phyloP scores from a whole-genome alignment of 2,797 vertebrate genomes.

The Danionella dracula region DNA sequence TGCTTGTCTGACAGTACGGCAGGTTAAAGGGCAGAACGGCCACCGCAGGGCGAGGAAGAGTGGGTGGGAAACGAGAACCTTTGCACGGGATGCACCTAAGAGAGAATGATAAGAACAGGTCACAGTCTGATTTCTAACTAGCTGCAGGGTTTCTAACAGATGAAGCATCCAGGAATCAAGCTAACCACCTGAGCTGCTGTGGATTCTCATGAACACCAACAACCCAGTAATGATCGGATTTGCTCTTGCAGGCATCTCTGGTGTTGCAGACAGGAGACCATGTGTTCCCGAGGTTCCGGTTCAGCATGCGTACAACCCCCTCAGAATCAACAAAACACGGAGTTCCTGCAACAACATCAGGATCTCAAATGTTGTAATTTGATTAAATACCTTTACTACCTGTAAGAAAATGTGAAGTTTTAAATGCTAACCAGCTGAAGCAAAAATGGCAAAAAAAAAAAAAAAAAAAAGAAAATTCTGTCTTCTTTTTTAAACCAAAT shows the following conservation, averaged over 20 bases:
- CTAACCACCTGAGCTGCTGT: conserved; percentile 85
- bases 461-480: no score
- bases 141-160: background rate
- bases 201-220: conserved; percentile 89
- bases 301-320: conserved; percentile 83
- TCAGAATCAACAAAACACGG: conserved; percentile 86
- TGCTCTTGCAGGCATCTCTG: conserved; percentile 86
- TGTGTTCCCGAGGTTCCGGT: conserved; percentile 80
- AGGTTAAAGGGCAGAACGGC: conserved; percentile 83
- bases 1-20: conserved; percentile 84
- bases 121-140: background rate
- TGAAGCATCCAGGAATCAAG: background rate
- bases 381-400: no score
- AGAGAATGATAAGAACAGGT: background rate
- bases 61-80: conserved; percentile 89
- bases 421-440: no score
- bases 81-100: conserved; percentile 97
- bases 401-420: no score
- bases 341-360: conserved; percentile 70
- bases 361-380: no score
- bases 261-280: conserved; percentile 89
- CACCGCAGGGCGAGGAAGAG: conserved; percentile 88
- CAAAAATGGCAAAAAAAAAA: no score
- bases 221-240: conserved; percentile 92
- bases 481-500: no score